A percentile compares a stretch with the other conserved stretches of the same genome.
These are phyloP conservation scores for Alligator mississippiensis DNA, from an alignment of 2,113 vertebrate genomes.

Conservation along the genomic window DNA sequence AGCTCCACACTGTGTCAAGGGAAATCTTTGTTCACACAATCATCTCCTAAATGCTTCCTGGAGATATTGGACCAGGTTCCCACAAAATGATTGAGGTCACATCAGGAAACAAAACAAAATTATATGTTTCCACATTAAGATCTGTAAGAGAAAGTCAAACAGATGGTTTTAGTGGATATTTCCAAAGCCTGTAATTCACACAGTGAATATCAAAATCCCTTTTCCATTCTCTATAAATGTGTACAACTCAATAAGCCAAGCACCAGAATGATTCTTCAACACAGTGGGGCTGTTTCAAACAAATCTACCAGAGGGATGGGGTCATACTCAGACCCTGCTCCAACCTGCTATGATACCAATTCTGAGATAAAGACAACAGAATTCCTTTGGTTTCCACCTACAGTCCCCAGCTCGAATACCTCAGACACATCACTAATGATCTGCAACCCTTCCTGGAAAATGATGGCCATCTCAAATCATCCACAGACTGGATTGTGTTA, in stretches of 20 bases:
- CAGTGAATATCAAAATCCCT: background rate
- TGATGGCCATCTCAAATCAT: too few species aligned
- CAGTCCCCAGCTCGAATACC: too few species aligned
- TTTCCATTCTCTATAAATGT: background rate
- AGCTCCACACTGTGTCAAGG: background rate
- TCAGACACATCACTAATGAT: too few species aligned
- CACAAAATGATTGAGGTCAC: background rate
- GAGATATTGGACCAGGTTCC: background rate
- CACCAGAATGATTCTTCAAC: background rate
- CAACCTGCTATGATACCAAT: too few species aligned
- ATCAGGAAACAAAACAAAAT: slow-evolving; percentile 42
- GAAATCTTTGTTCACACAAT: background rate
- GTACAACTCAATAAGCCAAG: background rate
- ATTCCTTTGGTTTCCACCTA: background rate
- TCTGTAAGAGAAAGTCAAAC: background rate
- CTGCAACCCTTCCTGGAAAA: too few species aligned
- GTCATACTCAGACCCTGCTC: too few species aligned
- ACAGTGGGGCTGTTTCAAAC: background rate
- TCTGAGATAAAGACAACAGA: too few species aligned
- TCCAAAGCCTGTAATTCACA: background rate
- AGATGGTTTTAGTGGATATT: background rate
- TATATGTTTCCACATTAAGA: slow-evolving; percentile 37
- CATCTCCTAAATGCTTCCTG: slow-evolving; percentile 8
- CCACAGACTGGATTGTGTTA: too few species aligned
- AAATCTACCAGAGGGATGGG: background rate